Conservation (phyloP, 2,888 invertebrate species). For the Agriopis leucophaearia region DNA sequence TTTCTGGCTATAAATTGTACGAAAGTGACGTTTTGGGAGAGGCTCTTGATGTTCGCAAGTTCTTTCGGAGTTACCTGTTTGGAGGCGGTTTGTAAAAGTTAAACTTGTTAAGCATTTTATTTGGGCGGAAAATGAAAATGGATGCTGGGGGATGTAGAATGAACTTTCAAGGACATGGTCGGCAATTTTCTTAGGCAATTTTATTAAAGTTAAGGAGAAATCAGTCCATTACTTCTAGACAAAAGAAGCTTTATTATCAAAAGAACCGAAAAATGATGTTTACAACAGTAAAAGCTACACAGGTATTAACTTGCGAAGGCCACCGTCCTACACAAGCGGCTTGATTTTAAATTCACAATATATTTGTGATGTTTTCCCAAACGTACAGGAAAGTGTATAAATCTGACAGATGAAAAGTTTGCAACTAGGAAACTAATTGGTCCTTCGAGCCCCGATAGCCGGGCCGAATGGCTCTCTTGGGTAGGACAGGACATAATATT, state of each 20-base stretch:
- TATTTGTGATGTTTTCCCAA: constrained; percentile 53
- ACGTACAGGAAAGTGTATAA: constrained; percentile 51
- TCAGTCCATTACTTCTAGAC: neutral
- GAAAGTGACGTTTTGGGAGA: constrained; percentile 38
- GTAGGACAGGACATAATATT: constrained; percentile 48
- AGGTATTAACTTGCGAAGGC: constrained; percentile 21
- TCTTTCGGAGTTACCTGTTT: constrained; percentile 23
- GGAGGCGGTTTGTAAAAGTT: constrained; percentile 17
- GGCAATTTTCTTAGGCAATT: constrained; percentile 1
- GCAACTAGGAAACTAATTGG: constrained; percentile 77
- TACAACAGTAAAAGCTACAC: no score
- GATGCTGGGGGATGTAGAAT: constrained; percentile 11
- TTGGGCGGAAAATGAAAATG: constrained; percentile 17
- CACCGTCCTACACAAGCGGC: constrained; percentile 25
- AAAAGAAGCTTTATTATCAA: no score
- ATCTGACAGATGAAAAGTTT: constrained; percentile 72
- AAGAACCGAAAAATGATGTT: no score
- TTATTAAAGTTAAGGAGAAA: neutral
- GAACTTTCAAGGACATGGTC: constrained; percentile 12
- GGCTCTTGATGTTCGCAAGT: constrained; percentile 26
- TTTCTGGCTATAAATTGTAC: constrained; percentile 57
- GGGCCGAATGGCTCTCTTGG: constrained; percentile 64
- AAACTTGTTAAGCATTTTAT: constrained; percentile 18
- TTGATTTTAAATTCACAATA: constrained; percentile 51
- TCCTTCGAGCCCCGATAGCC: constrained; percentile 66